Evolutionary conservation across 1,140 invertebrate genomes (phyloP).

Genomic region (Lepidurus packardi): DNA sequence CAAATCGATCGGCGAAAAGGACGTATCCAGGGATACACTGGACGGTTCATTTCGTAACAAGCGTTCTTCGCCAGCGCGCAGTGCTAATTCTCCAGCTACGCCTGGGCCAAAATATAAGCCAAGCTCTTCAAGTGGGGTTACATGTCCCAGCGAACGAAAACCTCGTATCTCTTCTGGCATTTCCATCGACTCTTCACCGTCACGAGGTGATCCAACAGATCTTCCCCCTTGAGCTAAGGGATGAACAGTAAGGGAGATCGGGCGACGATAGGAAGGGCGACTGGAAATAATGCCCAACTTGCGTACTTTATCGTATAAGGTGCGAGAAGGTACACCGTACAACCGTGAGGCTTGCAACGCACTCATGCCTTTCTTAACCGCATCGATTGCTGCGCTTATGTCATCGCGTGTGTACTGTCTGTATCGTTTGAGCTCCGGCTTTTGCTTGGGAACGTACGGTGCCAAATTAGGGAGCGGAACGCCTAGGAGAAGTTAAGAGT

Average conservation of each 20-base stretch:
- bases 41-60: not conserved
- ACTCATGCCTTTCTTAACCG: conserved; percentile 75
- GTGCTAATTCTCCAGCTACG: conserved; percentile 23
- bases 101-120: conserved; percentile 31
- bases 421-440: conserved; percentile 83
- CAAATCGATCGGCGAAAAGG: conserved; percentile 32
- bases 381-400: conserved; percentile 76
- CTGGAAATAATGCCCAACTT: conserved; percentile 78
- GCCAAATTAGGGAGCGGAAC: conserved; percentile 47
- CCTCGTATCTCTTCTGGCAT: conserved; percentile 8
- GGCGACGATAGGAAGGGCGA: conserved; percentile 51
- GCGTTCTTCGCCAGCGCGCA: not conserved
- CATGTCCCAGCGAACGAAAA: conserved; percentile 1
- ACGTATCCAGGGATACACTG: not conserved
- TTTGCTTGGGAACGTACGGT: conserved; percentile 64
- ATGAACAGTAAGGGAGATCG: conserved; percentile 27
- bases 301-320: conserved; percentile 86
- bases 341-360: conserved; percentile 76
- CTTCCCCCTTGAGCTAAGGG: conserved; percentile 30
- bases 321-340: conserved; percentile 79
- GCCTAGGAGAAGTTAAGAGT: not conserved
- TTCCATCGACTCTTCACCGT: conserved; percentile 34
- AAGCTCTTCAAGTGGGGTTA: conserved; percentile 30
- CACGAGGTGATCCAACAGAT: conserved; percentile 22
- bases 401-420: conserved; percentile 83